Evolutionary conservation across 2,113 vertebrate genomes (phyloP).

Genomic region (Hippocampus comes): DNA sequence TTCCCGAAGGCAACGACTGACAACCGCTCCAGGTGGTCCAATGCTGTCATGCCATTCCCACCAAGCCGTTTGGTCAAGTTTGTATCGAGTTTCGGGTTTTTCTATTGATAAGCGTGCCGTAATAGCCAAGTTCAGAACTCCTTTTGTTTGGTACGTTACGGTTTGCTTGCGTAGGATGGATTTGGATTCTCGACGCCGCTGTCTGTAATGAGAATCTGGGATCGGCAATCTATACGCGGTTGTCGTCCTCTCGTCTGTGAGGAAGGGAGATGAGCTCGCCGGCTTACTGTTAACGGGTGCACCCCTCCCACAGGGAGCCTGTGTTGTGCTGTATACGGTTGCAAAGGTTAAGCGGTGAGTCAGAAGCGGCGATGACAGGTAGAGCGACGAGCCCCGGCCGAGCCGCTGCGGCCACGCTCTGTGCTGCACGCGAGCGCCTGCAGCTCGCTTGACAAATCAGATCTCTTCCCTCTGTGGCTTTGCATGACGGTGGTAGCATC

Average conservation of each 20-base stretch:
- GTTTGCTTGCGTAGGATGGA: too few relatives aligned
- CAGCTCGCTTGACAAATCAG: not conserved
- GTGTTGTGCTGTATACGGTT: constrained; percentile 39
- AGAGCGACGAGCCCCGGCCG: constrained; percentile 49
- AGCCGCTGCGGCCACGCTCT: constrained; percentile 25
- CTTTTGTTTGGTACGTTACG: too few relatives aligned
- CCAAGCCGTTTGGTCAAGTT: not conserved
- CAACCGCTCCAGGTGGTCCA: not conserved
- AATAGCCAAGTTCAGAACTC: too few relatives aligned
- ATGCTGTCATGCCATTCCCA: not conserved
- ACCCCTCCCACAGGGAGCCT: constrained; percentile 25
- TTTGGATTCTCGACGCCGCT: too few relatives aligned
- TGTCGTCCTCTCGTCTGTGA: not conserved
- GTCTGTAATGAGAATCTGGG: not conserved
- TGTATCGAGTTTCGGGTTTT: too few relatives aligned
- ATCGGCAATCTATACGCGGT: not conserved
- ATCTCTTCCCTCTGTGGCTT: not conserved
- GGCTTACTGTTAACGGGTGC: constrained; percentile 44
- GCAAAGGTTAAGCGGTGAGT: constrained; percentile 68
- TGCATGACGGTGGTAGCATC: not conserved
- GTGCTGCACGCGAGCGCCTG: constrained; percentile 9
- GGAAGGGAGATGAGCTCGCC: not conserved
- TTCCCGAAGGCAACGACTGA: not conserved
- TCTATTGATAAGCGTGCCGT: too few relatives aligned
- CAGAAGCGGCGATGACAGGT: constrained; percentile 59